Base-by-base conservation (phyloP, 2,113 vertebrate genomes). In the Climacteris rufus region DNA sequence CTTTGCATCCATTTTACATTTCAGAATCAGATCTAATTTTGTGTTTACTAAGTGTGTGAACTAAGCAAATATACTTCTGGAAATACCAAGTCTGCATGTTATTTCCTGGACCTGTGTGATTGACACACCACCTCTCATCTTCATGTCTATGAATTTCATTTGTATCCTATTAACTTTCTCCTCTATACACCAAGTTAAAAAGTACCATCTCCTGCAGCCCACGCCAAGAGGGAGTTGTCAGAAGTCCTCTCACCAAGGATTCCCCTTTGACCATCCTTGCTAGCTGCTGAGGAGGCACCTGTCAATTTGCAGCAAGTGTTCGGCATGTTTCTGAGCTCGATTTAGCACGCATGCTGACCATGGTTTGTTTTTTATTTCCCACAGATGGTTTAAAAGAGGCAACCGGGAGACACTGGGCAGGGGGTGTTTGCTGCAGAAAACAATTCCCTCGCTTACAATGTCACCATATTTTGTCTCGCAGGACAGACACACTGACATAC, bases 401-500 rank as follows among this genome's bases (percentile, higher is more conserved):
- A 18, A 44, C 24, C 15, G 54, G 70, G n/a, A 75, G 50, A 84
- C 33, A 63, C 11, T 0, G 20, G 83, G 35, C 35, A 86, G 17
- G 16, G 70, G 28, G 35, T 28, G 33, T 59, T 66, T 40, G 68
- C 68, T 78, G 72, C 4, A 5, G 64, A 64, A 86, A 90, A 52
- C 52, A 71, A 70, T 25, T 49, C 53, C 49, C 61, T 81, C 1
- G 1, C 27, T 60, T 56, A 78, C 0, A 0, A 22, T 4, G 4
- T 18, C 1, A 1, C 61, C 5, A 2, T 25, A 35, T 69, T 57
- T 79, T 69, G 31, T 72, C 65, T 87, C 65, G 7, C 1, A 15
- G 89, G 76, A 63, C 65, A 84, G 40, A 28, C 74, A 90, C 56
- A 39, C 52, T 78, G 81, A 72, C 77, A 95, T 11, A 92, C 86